A percentile compares a stretch with the other conserved stretches of the same genome.
Conservation (phyloP, 2,113 vertebrate species). For the Halcyon senegalensis region DNA sequence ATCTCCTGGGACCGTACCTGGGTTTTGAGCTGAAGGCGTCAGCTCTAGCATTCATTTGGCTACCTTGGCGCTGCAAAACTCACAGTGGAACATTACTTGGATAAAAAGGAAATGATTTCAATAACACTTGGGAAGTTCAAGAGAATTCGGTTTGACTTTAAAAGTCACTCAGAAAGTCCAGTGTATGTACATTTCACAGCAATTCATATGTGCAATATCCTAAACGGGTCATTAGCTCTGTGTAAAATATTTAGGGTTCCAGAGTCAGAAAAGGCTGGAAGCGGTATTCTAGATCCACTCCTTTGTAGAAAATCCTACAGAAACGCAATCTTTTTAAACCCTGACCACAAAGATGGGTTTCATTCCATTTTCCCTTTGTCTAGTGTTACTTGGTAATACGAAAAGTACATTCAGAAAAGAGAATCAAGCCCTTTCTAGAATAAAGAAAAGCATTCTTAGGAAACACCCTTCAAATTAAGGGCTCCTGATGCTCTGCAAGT, state of each 20-base stretch:
- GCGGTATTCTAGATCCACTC: neutral
- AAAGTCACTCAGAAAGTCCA: neutral
- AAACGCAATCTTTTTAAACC: neutral
- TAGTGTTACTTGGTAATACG: rapidly evolving
- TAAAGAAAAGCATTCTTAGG: neutral
- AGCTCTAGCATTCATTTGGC: neutral
- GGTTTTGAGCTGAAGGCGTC: neutral
- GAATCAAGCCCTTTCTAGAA: neutral
- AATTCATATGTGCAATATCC: neutral
- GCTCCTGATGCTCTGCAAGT: neutral
- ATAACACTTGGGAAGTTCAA: neutral
- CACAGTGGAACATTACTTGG: neutral
- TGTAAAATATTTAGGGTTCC: neutral
- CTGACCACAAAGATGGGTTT: neutral
- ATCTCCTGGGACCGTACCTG: neutral
- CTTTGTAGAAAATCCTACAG: neutral
- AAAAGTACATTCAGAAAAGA: neutral
- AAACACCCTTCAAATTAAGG: neutral
- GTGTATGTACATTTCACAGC: neutral
- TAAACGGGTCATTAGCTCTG: neutral
- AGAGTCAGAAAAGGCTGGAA: neutral
- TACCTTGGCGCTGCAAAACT: neutral
- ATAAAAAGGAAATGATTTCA: neutral
- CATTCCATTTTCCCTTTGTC: neutral
- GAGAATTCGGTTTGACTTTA: neutral